Evolutionary conservation across 2,888 invertebrate genomes (phyloP), one percentile per base, ranked within the genome.

Genomic region (Iselma pallidipennis): DNA sequence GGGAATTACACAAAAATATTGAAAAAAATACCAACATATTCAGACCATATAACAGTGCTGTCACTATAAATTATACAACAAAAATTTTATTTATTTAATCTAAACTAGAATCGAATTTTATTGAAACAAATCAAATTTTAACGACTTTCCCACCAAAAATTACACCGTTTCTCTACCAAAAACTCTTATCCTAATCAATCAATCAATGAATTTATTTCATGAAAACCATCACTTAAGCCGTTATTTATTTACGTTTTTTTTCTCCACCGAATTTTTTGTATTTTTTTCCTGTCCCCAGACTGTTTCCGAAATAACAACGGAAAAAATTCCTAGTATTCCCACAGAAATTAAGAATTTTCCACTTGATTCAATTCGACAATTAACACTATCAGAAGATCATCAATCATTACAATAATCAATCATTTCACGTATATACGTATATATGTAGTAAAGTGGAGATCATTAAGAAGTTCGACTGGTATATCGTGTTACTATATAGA

Each of bases 351-450:
- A 53, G 63, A 66, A 71, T 73, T 74, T 73, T 68, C 69, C 71
- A 70, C 69, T 70, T 65, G 67, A 66, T 62, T 66, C 66, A 65
- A 54, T 70, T 68, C 64, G 53, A 69, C 69, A 66, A 70, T 70
- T 70, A 73, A 67, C 60, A 69, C 70, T 70, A 72, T 74, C 72
- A 70, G 72, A 74, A 73, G 71, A 71, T 72, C 70, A 75, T 74
- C 75, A 69, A 74, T 74, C 74, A 74, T 66, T 61, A 49, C 69
- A 63, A 73, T 71, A 73, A 75, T 74, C 76, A 75, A 75, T 75
- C 75, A 74, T 69, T 60, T 59, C 59, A 65, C 59, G 68, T 29
- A 3, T 6, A 6, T 26, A 26, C 26, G 26, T 26, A 6, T 26
- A 26, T 26, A 26, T 3, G 26, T 26, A n/a, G 37, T 37, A 37